phyloP scores from a whole-genome alignment of 2,797 vertebrate genomes.

The Perdix hodgsoniae region DNA sequence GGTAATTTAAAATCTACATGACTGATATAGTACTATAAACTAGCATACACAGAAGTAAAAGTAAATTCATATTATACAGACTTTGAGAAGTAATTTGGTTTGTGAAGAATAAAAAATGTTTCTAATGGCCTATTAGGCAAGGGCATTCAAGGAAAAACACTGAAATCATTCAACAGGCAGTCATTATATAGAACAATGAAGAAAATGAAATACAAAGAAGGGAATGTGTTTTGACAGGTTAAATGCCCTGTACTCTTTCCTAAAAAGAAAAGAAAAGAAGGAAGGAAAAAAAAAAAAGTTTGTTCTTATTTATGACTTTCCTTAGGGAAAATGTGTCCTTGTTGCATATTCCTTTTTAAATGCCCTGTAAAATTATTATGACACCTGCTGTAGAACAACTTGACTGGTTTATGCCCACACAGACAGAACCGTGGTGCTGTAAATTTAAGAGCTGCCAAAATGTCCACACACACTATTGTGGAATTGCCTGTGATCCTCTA shows the following conservation, averaged over 20 bases:
- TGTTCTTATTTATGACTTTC: conserved; percentile 55
- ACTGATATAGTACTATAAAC: neutral
- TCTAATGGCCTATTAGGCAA: conserved; percentile 29
- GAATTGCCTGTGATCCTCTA: conserved; percentile 44
- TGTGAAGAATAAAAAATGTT: conserved; percentile 25
- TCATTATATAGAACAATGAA: neutral
- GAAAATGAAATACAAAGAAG: conserved; percentile 45
- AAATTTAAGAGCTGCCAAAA: conserved; percentile 66
- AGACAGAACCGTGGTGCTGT: neutral
- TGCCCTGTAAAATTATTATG: conserved; percentile 31
- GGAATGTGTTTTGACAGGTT: conserved; percentile 50
- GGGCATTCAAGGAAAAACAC: conserved; percentile 27
- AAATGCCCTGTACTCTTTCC: conserved; percentile 54
- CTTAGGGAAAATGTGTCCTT: conserved; percentile 48
- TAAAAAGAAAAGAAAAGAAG: neutral
- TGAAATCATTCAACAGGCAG: neutral
- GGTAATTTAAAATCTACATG: neutral
- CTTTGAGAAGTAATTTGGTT: neutral
- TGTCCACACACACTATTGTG: neutral
- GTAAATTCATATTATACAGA: neutral
- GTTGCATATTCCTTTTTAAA: conserved; percentile 66
- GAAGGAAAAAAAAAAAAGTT: neutral
- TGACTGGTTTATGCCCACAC: conserved; percentile 44
- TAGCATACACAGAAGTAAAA: neutral
- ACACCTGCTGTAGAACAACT: conserved; percentile 9